Evolutionary conservation across 2,888 invertebrate species (phyloP).

Genomic region (Gymnocheta viridis): DNA sequence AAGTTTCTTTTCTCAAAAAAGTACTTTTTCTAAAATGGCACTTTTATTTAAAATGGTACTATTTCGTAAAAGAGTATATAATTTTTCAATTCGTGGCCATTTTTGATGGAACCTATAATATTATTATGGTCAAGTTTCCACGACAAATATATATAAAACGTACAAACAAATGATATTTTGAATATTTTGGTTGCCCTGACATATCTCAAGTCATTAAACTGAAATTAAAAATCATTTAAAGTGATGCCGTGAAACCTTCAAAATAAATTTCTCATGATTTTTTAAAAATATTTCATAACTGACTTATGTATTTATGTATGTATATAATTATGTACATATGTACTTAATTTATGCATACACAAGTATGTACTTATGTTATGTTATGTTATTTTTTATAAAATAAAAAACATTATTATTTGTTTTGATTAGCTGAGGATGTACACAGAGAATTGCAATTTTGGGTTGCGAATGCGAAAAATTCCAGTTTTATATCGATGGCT

Average conservation of each 20-base stretch:
- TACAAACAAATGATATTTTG: too few species aligned
- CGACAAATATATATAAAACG: too few species aligned
- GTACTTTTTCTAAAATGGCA: too few species aligned
- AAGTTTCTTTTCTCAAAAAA: too few species aligned
- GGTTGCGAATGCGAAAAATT: conserved; percentile 90
- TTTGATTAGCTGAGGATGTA: conserved; percentile 86
- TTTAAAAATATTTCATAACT: neutral
- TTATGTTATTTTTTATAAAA: neutral
- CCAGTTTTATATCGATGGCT: conserved; percentile 91
- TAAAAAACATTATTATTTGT: conserved; percentile 30
- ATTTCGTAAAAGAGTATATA: too few species aligned
- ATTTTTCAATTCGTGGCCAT: too few species aligned
- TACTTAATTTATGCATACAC: neutral
- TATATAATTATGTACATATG: neutral
- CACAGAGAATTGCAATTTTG: conserved; percentile 89
- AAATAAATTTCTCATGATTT: neutral
- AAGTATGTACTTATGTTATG: neutral
- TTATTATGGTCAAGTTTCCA: too few species aligned
- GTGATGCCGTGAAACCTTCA: neutral
- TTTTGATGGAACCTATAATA: too few species aligned
- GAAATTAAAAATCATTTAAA: neutral
- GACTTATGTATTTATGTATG: neutral
- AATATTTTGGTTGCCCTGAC: neutral
- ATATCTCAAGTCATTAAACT: neutral
- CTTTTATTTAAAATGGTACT: too few species aligned